Conservation (phyloP, 2,797 vertebrate genomes). For the Gouania willdenowi region DNA sequence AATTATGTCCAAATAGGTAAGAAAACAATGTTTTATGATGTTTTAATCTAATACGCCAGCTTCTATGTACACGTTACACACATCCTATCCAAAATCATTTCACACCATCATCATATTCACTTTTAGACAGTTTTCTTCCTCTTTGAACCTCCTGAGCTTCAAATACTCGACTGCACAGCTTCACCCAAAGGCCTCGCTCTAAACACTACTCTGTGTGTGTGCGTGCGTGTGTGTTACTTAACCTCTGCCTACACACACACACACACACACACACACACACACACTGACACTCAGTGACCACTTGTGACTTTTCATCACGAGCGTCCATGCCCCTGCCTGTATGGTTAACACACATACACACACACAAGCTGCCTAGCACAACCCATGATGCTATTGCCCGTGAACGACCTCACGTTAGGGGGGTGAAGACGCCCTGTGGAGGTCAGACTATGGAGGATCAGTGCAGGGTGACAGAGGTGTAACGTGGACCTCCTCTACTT, state of each 20-base stretch:
- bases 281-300: constrained; percentile 33
- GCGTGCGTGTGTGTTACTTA: no score
- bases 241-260: not conserved
- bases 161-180: not conserved
- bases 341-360: constrained; percentile 31
- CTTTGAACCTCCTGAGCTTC: constrained; percentile 6
- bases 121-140: not conserved
- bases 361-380: constrained; percentile 19
- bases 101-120: no score
- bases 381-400: constrained; percentile 33
- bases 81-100: no score
- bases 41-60: no score
- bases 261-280: constrained; percentile 7
- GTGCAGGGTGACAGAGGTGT: constrained; percentile 24
- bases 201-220: no score
- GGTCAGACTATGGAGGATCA: constrained; percentile 33
- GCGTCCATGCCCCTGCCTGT: constrained; percentile 24
- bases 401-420: constrained; percentile 32
- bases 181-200: constrained; percentile 11
- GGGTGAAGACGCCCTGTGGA: constrained; percentile 31
- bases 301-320: constrained; percentile 73
- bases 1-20: no score
- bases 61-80: no score
- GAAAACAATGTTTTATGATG: no score
- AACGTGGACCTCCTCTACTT: constrained; percentile 17